Base-by-base conservation (phyloP, 2,888 invertebrate species). In the Troides helena region DNA sequence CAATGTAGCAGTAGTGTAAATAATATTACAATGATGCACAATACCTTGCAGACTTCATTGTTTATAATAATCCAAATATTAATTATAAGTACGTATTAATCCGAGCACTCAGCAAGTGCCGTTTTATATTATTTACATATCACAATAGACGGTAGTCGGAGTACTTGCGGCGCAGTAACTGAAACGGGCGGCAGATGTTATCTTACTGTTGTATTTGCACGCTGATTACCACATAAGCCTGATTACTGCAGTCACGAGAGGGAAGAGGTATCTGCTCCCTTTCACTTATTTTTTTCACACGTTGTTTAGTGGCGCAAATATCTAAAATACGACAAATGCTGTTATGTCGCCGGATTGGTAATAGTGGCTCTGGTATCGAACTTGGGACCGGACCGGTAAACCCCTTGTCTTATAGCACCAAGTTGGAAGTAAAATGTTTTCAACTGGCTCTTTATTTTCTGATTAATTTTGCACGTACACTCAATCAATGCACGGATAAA, bases 41-140 rank as follows among this genome's bases (percentile, higher is more conserved):
- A n/a, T 67, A 67, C 67, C 67, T 61, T 66, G 60, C 1, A 10
- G 56, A 21, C 18, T 67, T 67, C 67, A 67, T 67, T 18, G 60
- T 66, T 30, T 10, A 14, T 0, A 14, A 21, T 53, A 50, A 60
- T 59, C n/a, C 25, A 23, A 21, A 7, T 23, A n/a, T n/a, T 59
- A 2, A 12, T n/a, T 59, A 17, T 10, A 39, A 39, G 39, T 39
- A 39, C 12, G 25, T 30, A 30, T 59, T 12, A 30, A 25, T 36
- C 23, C 36, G 30, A 21, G 23, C 23, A 21, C 10, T 58, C 58
- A 23, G 4, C 10, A 23, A 12, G 3, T 58, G 30, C 12, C 23
- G 1, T 21, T 10, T 23, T 30, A 59, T 14, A 17, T 10, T 60
- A 36, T 36, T 8, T 36, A 36, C 8, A 39, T 8, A 39, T 39